Evolutionary conservation across 2,797 vertebrate genomes (phyloP).

Genomic region (Arrhamphus sclerolepis): DNA sequence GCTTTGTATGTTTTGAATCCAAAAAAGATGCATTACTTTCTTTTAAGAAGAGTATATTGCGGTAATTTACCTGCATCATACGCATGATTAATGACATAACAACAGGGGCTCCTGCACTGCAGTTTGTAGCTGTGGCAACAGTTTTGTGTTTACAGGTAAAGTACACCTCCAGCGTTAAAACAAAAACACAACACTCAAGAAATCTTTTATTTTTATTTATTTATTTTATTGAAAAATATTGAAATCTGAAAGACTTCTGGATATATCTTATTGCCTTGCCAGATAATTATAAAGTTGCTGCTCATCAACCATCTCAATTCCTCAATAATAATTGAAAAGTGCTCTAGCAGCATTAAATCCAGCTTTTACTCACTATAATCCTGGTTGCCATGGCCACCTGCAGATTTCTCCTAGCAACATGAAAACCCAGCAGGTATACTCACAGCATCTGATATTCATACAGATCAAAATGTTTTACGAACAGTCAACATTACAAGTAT

Average conservation of each 20-base stretch:
- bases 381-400: neutral
- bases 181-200: neutral
- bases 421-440: neutral
- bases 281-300: too few species aligned
- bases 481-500: too few species aligned
- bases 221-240: neutral
- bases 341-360: neutral
- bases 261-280: too few species aligned
- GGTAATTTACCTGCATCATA: conserved; percentile 1
- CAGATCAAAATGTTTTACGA: neutral
- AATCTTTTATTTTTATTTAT: neutral
- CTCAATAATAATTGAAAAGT: neutral
- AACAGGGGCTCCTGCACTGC: conserved; percentile 25
- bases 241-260: neutral
- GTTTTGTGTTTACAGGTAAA: conserved; percentile 49
- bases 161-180: conserved; percentile 26
- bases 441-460: conserved; percentile 1
- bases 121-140: conserved; percentile 55
- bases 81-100: conserved; percentile 33
- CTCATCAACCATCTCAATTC: too few species aligned
- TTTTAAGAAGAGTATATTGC: conserved; percentile 8
- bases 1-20: neutral
- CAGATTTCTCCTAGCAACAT: conserved; percentile 7
- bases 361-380: neutral
- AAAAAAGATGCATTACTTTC: neutral